Conservation (phyloP, 2,888 invertebrate genomes). For the Glaucopsyche alexis region DNA sequence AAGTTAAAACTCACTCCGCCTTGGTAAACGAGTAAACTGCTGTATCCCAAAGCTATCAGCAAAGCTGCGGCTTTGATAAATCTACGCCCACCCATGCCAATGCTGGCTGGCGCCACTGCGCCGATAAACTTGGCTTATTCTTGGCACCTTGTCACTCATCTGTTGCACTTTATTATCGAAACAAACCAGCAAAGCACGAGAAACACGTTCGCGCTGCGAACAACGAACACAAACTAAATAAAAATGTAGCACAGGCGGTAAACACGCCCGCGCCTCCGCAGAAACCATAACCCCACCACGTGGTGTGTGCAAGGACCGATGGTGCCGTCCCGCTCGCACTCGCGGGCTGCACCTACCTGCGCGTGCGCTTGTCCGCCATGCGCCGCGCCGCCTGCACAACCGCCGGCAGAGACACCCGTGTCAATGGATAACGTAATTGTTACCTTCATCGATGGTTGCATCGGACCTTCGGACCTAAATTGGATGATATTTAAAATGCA, state of each 20-base stretch:
- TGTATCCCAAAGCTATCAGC: conserved; percentile 79
- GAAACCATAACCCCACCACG: conserved; percentile 64
- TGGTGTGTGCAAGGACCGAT: conserved; percentile 59
- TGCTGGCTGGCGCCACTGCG: conserved; percentile 64
- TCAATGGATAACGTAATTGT: conserved; percentile 73
- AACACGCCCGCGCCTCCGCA: conserved; percentile 67
- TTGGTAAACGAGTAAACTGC: conserved; percentile 82
- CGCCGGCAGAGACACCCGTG: conserved; percentile 69
- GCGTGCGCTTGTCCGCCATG: conserved; percentile 68
- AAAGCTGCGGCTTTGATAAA: conserved; percentile 74
- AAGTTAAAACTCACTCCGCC: conserved; percentile 74
- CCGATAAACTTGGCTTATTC: conserved; percentile 57
- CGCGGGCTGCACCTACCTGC: conserved; percentile 63
- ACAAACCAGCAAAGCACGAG: conserved; percentile 58
- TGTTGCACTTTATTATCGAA: conserved; percentile 67
- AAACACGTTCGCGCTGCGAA: conserved; percentile 48
- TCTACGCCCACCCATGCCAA: conserved; percentile 70
- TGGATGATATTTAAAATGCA: conserved; percentile 28
- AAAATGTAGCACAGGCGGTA: conserved; percentile 77
- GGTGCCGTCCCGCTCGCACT: conserved; percentile 43
- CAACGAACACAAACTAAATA: conserved; percentile 79
- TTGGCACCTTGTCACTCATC: conserved; percentile 70
- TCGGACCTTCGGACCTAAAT: conserved; percentile 33
- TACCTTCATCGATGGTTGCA: conserved; percentile 54
- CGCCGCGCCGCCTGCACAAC: conserved; percentile 57